Evolutionary conservation across 2,888 invertebrate species (phyloP).

Genomic region (Tridacna gigas): DNA sequence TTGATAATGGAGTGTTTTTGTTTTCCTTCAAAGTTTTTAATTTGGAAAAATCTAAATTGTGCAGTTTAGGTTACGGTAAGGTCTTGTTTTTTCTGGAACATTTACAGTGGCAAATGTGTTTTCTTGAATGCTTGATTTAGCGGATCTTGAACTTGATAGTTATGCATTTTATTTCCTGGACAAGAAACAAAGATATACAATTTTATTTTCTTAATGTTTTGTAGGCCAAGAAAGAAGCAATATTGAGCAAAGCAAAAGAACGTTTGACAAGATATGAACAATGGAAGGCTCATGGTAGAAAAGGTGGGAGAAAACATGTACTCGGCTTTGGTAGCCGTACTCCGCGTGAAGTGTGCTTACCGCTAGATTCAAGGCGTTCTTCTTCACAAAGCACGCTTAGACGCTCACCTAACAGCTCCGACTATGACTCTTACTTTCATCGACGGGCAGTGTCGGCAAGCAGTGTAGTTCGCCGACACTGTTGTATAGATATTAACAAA

Average conservation of each 20-base stretch:
- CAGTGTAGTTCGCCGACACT: constrained; percentile 81
- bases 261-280: constrained; percentile 80
- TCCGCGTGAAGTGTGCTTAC: constrained; percentile 81
- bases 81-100: too few relatives aligned
- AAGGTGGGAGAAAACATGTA: constrained; percentile 78
- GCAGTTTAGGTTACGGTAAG: too few relatives aligned
- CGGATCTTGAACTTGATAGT: too few relatives aligned
- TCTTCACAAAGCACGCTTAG: constrained; percentile 81
- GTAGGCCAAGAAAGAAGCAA: constrained; percentile 78
- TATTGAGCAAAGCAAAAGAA: constrained; percentile 77
- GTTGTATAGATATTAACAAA: constrained; percentile 81
- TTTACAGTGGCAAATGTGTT: too few relatives aligned
- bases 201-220: too few relatives aligned
- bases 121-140: too few relatives aligned
- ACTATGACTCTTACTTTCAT: constrained; percentile 80
- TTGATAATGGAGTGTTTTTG: too few relatives aligned
- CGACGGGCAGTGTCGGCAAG: constrained; percentile 81
- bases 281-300: constrained; percentile 76
- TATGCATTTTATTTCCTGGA: too few relatives aligned
- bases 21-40: too few relatives aligned
- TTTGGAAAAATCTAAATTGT: too few relatives aligned
- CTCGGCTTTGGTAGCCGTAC: constrained; percentile 82
- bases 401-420: constrained; percentile 81
- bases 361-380: constrained; percentile 78
- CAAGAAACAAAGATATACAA: too few relatives aligned